These are phyloP conservation scores for Protomyctophum bolini DNA, from an alignment of 2,113 vertebrate genomes.

Conservation along the genomic window DNA sequence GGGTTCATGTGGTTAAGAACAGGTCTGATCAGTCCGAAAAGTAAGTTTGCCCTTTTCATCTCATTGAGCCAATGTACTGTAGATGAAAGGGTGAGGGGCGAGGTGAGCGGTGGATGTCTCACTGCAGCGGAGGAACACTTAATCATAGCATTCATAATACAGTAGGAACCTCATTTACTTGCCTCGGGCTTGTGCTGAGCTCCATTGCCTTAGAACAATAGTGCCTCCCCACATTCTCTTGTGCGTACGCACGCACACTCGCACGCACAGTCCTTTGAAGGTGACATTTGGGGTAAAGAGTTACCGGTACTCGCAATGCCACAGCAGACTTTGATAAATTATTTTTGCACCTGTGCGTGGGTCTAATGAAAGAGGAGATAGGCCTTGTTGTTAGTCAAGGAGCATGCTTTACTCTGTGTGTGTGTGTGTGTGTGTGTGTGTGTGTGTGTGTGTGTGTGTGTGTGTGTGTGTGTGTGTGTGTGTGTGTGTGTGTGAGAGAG, in stretches of 20 bases:
- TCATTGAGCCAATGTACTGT: constrained; percentile 50
- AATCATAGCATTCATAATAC: constrained; percentile 73
- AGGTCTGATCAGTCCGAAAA: constrained; percentile 57
- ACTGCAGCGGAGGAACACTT: constrained; percentile 59
- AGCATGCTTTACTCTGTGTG: too few relatives aligned
- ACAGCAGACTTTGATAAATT: constrained; percentile 71
- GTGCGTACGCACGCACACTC: too few relatives aligned
- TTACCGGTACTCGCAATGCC: constrained; percentile 65
- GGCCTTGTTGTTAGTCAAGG: constrained; percentile 37
- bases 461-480: constrained; percentile 1
- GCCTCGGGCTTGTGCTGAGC: constrained; percentile 61
- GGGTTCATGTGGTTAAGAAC: constrained; percentile 37
- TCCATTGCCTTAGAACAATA: constrained; percentile 70
- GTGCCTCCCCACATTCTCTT: not conserved
- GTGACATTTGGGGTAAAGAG: constrained; percentile 67
- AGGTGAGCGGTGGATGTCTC: constrained; percentile 60
- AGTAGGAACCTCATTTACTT: constrained; percentile 62
- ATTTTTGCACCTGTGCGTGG: constrained; percentile 69
- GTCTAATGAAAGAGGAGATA: constrained; percentile 59
- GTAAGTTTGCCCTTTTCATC: constrained; percentile 62
- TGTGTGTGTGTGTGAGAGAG: constrained; percentile 8
- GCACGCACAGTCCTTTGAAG: constrained; percentile 59
- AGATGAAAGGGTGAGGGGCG: constrained; percentile 60
- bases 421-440: too few relatives aligned
- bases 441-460: not conserved